phyloP scores from a whole-genome alignment of 2,888 invertebrate species.

The Sinhomidia bicolor region DNA sequence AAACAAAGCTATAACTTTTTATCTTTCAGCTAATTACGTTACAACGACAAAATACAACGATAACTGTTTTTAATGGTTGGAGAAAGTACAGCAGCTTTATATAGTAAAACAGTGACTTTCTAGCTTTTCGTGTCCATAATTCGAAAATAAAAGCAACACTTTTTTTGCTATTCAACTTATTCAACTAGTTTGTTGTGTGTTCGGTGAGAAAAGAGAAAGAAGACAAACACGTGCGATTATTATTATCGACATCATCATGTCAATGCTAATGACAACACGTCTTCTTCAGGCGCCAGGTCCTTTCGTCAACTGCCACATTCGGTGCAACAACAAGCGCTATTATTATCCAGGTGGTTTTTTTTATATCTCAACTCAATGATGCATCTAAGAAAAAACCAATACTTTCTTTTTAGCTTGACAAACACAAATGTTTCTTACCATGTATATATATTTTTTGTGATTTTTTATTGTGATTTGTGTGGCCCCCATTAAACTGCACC shows the following conservation, averaged over 20 bases:
- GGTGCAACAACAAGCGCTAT: slow-evolving; percentile 72
- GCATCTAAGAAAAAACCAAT: no score
- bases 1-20: not conserved
- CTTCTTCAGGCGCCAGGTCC: slow-evolving; percentile 72
- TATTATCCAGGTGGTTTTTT: slow-evolving; percentile 76
- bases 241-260: slow-evolving; percentile 56
- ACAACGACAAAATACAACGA: no score
- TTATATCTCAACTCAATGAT: no score
- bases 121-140: not conserved
- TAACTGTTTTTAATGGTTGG: no score
- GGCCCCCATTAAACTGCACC: no score
- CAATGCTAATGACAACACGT: slow-evolving; percentile 69
- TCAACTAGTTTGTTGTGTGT: slow-evolving; percentile 26
- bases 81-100: no score
- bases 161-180: slow-evolving; percentile 18
- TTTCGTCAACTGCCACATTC: slow-evolving; percentile 73
- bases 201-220: not conserved
- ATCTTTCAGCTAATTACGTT: no score
- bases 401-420: no score
- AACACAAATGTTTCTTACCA: no score
- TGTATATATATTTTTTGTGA: no score
- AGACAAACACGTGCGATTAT: not conserved
- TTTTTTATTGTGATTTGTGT: no score
- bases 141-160: not conserved
- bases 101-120: not conserved